Percentiles rank a stretch among this genome's conserved stretches.
phyloP scores from a whole-genome alignment of 2,113 vertebrate species.

The Daubentonia madagascariensis region DNA sequence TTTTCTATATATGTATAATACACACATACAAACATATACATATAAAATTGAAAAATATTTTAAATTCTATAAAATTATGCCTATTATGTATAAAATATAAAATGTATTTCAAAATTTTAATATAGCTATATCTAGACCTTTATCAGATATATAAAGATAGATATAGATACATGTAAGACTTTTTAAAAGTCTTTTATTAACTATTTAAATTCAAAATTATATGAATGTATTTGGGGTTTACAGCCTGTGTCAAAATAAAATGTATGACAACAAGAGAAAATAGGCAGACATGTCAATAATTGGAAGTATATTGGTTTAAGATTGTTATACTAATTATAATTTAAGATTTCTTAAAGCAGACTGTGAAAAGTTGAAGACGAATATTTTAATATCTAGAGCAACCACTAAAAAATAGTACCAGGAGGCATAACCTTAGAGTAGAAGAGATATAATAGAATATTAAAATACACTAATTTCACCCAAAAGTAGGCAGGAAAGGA shows the following conservation, averaged over 20 bases:
- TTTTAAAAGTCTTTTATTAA: background rate
- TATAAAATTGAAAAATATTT: background rate
- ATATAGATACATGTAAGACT: background rate
- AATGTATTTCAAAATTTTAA: background rate
- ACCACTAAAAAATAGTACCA: background rate
- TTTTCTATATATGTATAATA: background rate
- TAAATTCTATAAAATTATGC: background rate
- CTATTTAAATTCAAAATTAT: constrained; percentile 14
- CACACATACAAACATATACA: background rate
- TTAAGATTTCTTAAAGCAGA: background rate
- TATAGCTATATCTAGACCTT: background rate
- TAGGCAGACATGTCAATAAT: background rate
- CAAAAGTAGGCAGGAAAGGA: background rate
- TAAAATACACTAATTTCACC: background rate
- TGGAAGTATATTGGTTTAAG: background rate
- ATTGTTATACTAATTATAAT: background rate
- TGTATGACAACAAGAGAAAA: background rate
- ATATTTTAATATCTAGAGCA: background rate
- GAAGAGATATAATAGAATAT: background rate
- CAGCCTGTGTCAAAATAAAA: background rate
- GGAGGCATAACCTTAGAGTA: background rate
- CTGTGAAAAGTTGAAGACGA: constrained; percentile 1
- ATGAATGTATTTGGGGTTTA: background rate
- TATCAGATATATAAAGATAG: background rate
- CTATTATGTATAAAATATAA: background rate